These are phyloP conservation scores for Mormyrops attenuatus DNA, from an alignment of 2,797 vertebrate species.

Conservation along the genomic window DNA sequence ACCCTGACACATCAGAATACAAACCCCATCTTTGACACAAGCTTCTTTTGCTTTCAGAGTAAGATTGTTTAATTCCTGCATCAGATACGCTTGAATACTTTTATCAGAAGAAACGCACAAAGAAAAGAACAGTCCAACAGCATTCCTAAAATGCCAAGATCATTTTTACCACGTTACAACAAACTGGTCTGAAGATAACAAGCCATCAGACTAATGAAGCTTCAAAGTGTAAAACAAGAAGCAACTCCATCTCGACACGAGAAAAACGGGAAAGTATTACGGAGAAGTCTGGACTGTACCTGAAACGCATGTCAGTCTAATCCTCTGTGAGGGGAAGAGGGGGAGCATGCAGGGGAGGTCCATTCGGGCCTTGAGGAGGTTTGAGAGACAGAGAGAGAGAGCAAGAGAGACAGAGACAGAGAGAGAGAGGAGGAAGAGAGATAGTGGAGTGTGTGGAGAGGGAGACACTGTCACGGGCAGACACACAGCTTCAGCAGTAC, in stretches of 20 bases:
- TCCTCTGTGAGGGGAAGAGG: constrained; percentile 21
- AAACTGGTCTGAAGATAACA: background rate
- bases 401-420: background rate
- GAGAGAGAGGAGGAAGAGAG: background rate
- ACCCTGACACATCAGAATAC: background rate
- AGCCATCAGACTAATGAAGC: background rate
- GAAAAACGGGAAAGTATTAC: background rate
- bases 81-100: background rate
- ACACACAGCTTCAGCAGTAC: background rate
- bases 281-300: constrained; percentile 31
- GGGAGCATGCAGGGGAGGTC: background rate
- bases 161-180: background rate
- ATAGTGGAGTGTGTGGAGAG: background rate
- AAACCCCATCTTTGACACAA: background rate
- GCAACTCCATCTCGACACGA: background rate
- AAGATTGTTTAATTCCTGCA: background rate
- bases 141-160: background rate
- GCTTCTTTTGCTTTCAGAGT: background rate
- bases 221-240: background rate
- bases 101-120: background rate
- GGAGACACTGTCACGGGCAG: background rate
- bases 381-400: background rate
- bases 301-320: constrained; percentile 37
- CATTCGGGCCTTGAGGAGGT: background rate
- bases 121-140: background rate